Evolutionary conservation across 2,888 invertebrate genomes (phyloP).

Genomic region (Chrysolina americana): DNA sequence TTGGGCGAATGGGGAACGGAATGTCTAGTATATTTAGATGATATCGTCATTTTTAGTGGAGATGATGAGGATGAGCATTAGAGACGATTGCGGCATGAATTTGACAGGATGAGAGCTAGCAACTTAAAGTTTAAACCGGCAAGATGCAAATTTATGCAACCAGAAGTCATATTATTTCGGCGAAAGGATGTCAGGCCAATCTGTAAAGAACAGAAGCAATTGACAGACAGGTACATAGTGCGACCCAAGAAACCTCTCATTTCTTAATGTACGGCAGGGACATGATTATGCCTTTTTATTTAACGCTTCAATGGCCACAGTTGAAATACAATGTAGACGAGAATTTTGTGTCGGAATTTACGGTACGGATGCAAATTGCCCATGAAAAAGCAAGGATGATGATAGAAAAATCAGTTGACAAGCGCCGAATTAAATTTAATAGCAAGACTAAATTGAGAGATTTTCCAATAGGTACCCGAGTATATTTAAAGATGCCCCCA

Average conservation of each 20-base stretch:
- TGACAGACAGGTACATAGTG: slow-evolving; percentile 17
- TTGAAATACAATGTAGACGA: not conserved
- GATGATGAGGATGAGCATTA: too few relatives aligned
- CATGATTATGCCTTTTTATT: not conserved
- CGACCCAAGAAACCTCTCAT: not conserved
- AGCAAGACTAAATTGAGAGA: not conserved
- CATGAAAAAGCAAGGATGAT: not conserved
- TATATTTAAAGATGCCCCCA: too few relatives aligned
- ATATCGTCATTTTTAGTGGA: too few relatives aligned
- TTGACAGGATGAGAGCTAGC: too few relatives aligned
- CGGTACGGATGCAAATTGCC: too few relatives aligned
- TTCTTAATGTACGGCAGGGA: not conserved
- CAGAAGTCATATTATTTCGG: slow-evolving; percentile 8
- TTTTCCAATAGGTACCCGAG: not conserved
- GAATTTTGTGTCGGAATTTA: not conserved
- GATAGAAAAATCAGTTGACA: too few relatives aligned
- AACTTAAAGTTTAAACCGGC: too few relatives aligned
- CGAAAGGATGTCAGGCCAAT: slow-evolving; percentile 42
- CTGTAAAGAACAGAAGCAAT: slow-evolving; percentile 46
- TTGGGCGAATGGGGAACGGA: too few relatives aligned
- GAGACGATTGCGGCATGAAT: too few relatives aligned
- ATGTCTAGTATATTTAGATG: too few relatives aligned
- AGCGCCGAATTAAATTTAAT: too few relatives aligned
- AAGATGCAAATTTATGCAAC: too few relatives aligned
- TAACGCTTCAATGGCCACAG: not conserved